Conservation (phyloP, 2,113 vertebrate genomes). For the Lagopus leucura region DNA sequence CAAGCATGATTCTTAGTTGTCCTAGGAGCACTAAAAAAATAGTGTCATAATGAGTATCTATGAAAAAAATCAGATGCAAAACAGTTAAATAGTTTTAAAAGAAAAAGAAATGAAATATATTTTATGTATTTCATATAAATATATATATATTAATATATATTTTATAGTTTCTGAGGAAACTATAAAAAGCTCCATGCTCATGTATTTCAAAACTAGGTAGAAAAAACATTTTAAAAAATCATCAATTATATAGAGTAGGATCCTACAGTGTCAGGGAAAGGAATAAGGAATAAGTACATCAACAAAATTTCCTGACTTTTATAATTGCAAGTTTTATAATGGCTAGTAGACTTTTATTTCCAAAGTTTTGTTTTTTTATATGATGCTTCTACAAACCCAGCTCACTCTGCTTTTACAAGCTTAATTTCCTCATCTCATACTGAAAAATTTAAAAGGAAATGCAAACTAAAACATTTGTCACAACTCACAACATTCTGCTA, state of each 20-base stretch:
- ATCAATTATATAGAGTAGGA: neutral
- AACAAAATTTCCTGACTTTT: neutral
- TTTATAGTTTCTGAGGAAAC: neutral
- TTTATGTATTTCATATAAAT: too few relatives aligned
- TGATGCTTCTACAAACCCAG: neutral
- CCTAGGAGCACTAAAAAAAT: neutral
- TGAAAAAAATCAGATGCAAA: neutral
- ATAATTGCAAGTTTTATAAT: neutral
- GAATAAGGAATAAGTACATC: neutral
- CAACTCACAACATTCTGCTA: neutral
- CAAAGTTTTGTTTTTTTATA: neutral
- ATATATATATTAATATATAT: too few relatives aligned
- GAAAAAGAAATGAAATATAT: neutral
- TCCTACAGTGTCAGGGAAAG: neutral
- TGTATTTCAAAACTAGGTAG: neutral
- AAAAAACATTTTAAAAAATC: neutral
- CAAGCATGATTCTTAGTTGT: neutral
- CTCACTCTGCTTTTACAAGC: neutral
- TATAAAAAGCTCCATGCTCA: neutral
- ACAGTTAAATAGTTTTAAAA: neutral
- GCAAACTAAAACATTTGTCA: neutral
- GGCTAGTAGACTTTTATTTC: neutral
- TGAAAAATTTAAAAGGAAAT: neutral
- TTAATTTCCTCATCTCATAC: neutral
- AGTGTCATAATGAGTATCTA: neutral